Evolutionary conservation across 2,797 vertebrate genomes (phyloP).

Genomic region (Xyrichtys novacula): DNA sequence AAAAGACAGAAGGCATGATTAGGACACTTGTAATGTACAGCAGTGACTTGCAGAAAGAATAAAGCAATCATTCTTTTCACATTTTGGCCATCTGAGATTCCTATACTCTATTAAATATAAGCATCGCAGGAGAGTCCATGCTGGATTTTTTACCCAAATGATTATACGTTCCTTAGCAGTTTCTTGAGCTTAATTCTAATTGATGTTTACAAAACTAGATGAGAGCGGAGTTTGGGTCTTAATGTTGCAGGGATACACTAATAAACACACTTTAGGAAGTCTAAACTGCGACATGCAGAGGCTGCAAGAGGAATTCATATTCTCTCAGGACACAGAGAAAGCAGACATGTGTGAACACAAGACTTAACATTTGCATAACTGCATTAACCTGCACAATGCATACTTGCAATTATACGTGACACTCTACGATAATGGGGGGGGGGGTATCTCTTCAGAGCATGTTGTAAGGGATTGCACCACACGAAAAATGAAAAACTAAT

Average conservation of each 20-base stretch:
- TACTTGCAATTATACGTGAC: constrained; percentile 16
- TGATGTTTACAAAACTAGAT: constrained; percentile 21
- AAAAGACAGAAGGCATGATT: constrained; percentile 76
- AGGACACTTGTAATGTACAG: constrained; percentile 66
- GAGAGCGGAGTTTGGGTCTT: constrained; percentile 17
- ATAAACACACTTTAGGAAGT: constrained; percentile 38
- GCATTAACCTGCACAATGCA: constrained; percentile 44
- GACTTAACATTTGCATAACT: constrained; percentile 21
- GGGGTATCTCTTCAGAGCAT: not conserved
- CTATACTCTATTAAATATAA: constrained; percentile 3
- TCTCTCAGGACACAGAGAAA: constrained; percentile 26
- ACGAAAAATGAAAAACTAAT: constrained; percentile 4
- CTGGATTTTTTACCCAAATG: not conserved
- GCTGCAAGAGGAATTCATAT: constrained; percentile 22
- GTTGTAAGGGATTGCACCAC: constrained; percentile 9
- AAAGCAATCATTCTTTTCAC: constrained; percentile 2
- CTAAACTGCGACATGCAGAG: constrained; percentile 49
- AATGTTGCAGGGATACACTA: constrained; percentile 20
- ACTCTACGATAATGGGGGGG: constrained; percentile 17
- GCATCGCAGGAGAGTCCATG: constrained; percentile 3
- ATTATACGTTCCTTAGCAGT: constrained; percentile 13
- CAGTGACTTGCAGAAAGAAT: constrained; percentile 24
- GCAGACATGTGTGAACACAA: constrained; percentile 35
- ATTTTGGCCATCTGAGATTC: constrained; percentile 64
- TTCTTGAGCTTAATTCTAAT: constrained; percentile 24